phyloP scores from a whole-genome alignment of 2,113 vertebrate genomes.

The Ondatra zibethicus region DNA sequence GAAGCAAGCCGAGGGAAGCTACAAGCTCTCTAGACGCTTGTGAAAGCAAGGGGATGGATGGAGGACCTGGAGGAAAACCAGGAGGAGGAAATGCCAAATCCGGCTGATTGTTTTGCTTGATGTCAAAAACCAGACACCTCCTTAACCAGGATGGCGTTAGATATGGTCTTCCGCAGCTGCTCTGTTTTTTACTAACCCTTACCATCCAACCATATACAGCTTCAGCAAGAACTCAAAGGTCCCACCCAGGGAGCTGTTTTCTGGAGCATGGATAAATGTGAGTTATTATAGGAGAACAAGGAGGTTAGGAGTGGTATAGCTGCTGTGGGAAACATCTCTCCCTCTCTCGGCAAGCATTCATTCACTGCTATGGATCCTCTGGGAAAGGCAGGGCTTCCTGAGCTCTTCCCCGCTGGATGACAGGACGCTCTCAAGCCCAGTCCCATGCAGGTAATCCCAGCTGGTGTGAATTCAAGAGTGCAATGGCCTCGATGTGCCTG shows the following conservation, averaged over 20 bases:
- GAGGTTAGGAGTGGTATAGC: background rate
- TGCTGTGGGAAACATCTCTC: background rate
- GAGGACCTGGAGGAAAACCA: background rate
- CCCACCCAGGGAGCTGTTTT: background rate
- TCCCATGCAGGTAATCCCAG: background rate
- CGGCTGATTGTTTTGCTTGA: background rate
- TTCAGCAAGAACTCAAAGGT: background rate
- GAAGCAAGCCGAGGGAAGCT: background rate
- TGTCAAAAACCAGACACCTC: too few species aligned
- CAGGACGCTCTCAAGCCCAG: background rate
- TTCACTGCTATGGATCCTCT: background rate
- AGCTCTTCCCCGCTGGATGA: background rate
- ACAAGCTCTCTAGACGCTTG: background rate
- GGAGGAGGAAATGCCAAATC: background rate
- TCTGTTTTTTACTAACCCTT: background rate
- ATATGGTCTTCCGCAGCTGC: accelerated
- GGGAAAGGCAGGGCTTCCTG: background rate
- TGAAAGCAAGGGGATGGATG: background rate
- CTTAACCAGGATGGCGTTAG: accelerated
- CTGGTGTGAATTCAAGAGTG: too few species aligned
- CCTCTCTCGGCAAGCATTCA: background rate
- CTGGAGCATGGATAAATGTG: background rate
- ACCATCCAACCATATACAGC: accelerated
- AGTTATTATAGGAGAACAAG: background rate
- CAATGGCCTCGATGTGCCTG: too few species aligned